These are phyloP conservation scores for Sebastes dallii DNA, from an alignment of 2,797 vertebrate genomes.

Conservation along the genomic window DNA sequence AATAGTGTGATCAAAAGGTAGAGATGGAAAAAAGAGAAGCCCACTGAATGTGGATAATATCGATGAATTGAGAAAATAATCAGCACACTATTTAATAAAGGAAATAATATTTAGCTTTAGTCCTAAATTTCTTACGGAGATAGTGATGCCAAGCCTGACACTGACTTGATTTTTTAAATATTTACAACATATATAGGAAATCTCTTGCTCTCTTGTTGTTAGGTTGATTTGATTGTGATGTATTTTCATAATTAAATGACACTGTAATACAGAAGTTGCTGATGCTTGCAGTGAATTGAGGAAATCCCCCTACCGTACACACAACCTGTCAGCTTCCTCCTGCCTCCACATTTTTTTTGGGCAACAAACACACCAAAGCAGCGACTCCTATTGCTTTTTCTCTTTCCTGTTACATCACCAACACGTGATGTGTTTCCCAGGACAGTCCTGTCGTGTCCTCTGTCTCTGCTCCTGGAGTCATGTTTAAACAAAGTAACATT, in stretches of 20 bases:
- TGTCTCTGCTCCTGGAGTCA: constrained; percentile 71
- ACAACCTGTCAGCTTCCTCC: constrained; percentile 15
- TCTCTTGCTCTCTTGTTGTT: background rate
- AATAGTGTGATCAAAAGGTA: background rate
- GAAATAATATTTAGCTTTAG: background rate
- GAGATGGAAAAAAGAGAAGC: background rate
- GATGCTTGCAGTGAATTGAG: background rate
- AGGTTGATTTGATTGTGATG: background rate
- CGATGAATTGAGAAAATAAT: background rate
- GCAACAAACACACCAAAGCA: constrained; percentile 17
- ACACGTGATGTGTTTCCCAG: constrained; percentile 61
- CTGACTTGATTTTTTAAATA: background rate
- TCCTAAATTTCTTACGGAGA: background rate
- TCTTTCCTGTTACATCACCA: constrained; percentile 64
- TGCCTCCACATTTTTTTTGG: background rate
- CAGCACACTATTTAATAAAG: background rate
- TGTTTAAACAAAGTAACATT: constrained; percentile 80
- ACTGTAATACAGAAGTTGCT: background rate
- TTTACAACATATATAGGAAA: background rate
- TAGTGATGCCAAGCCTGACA: background rate
- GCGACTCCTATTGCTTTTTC: background rate
- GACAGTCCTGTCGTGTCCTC: constrained; percentile 57
- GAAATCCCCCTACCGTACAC: background rate
- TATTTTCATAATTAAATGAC: background rate
- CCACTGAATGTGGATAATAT: background rate